Base-by-base conservation (phyloP, 2,113 vertebrate genomes). In the Carassius gibelio region DNA sequence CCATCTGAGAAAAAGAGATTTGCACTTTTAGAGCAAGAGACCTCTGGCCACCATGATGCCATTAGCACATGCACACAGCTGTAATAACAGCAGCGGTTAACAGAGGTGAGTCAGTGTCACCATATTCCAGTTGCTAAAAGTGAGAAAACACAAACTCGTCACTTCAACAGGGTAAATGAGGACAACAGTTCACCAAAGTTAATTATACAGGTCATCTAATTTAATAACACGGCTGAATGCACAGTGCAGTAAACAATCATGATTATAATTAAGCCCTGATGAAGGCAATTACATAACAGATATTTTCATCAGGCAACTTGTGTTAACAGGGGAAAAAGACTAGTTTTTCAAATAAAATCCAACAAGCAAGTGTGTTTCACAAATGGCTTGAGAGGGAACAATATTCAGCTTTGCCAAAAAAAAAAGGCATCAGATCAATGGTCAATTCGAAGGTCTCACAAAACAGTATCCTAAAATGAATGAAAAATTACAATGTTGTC, bases 1-100 rank as follows among this genome's bases (percentile, higher is more conserved):
- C 89, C 69, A 88, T 48, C 98, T 98, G 86, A 45, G 48, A 71
- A 30, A 81, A 17, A 62, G 84, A 66, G 45, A 68, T 36, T 81
- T 69, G 45, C 26, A 19, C 45, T 10, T 23, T 69, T 8, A 79
- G 34, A 79, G 36, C 34, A 14, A 59, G 5, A 68, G 59, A 34
- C 79, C 2, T 68, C 13, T 3, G 13, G 45, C 36, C 38, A 48
- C 78, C 13, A 26, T 23, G 57, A 13, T 79, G 2, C 57, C 17
- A 21, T 8, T 59, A 59, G 11, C 30, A 48, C 26, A 4, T 78
- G 7, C 9, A 36, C 1, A 42, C 5, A 61, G 52, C 8, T 19
- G 2, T 77, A 77, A 57, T 30, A 19, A 71, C 34, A 71, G 19
- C 17, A 71, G 19, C 11, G 23, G 45, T 74, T 74, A 23, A 26